Base-by-base conservation (phyloP, 2,797 vertebrate species). In the Limosa lapponica region DNA sequence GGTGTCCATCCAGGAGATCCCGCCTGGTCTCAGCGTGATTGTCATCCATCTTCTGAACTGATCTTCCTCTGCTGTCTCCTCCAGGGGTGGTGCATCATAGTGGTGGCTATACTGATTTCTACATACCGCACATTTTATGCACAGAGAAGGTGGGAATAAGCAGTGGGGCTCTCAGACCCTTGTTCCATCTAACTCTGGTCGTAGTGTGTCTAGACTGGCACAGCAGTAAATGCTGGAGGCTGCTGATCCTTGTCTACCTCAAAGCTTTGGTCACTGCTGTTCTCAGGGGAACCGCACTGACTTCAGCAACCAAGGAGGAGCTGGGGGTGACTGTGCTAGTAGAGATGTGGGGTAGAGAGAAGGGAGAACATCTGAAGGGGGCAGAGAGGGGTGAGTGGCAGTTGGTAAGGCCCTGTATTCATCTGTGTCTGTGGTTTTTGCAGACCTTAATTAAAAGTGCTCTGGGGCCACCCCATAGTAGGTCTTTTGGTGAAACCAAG, bases 11-110 rank as follows among this genome's bases (percentile, higher is more conserved):
- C 49, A 57, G 57, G 58, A 90, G 66, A 36, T 74, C 30, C 37
- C 2, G 1, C 28, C 48, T 54, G 69, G 46, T 23, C 41, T 92
- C 1, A 1, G 23, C 13, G 7, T 13, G 20, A 14, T 39, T 46
- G 16, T 67, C 19, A 25, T 57, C 30, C 3, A 0, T 30, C 36
- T 39, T 82, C 24, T 39, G 66, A 58, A 34, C 0, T 64, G 49
- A 4, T n/a, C 46, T 65, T 84, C 39, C 58, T 64, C 37, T 66
- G 28, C 64, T 66, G 25, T 27, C 54, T 41, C 32, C 8, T 13
- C 23, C 55, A 61, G 78, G 27, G 39, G 11, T 7, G 13, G 24
- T 2, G 1, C 43, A 20, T 64, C 0, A 0, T 46, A 12, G 30
- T 2, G 9, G 27, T 58, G 17, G 27, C 48, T 44, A 0, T 34